Percentiles rank a stretch among this genome's conserved stretches.
These are phyloP conservation scores for Mobula hypostoma DNA, from an alignment of 2,113 vertebrate genomes.

Conservation along the genomic window DNA sequence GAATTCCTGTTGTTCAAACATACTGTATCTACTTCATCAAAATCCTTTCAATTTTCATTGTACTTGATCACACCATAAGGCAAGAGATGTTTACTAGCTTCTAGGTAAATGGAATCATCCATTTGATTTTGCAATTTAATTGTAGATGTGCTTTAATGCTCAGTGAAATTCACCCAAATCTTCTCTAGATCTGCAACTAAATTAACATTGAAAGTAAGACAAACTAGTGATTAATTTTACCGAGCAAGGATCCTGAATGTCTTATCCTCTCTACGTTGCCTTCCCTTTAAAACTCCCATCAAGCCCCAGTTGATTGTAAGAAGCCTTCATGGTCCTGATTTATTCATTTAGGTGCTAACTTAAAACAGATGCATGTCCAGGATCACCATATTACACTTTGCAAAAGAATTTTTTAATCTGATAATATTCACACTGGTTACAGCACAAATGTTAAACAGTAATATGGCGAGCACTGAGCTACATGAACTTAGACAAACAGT, in stretches of 20 bases:
- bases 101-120: background rate
- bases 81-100: background rate
- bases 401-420: too few relatives aligned
- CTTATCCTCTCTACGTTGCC: background rate
- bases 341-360: background rate
- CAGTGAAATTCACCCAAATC: background rate
- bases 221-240: background rate
- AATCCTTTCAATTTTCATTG: too few relatives aligned
- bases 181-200: background rate
- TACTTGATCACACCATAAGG: too few relatives aligned
- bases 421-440: too few relatives aligned
- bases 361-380: background rate
- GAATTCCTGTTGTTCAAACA: too few relatives aligned
- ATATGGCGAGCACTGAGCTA: background rate
- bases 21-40: too few relatives aligned
- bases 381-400: too few relatives aligned
- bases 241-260: background rate
- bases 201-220: background rate
- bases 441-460: too few relatives aligned
- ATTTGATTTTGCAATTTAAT: background rate
- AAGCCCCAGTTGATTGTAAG: background rate
- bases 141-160: background rate
- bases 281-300: background rate
- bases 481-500: background rate
- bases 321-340: background rate